Base-by-base conservation (phyloP, 1,140 invertebrate species). In the Zaprionus vittiger region DNA sequence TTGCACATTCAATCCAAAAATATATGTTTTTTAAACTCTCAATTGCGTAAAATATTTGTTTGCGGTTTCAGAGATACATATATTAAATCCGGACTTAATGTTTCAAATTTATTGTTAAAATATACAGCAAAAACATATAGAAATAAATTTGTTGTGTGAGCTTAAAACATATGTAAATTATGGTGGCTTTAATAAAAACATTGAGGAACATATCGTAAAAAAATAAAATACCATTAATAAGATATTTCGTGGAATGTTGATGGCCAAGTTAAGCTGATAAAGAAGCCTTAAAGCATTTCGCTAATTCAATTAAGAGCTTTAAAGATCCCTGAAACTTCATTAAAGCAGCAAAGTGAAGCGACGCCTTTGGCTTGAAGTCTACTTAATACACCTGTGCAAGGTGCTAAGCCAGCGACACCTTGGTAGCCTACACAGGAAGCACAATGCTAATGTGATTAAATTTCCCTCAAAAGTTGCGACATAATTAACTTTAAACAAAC, bases 401-500 rank as follows among this genome's bases (percentile, higher is more conserved):
- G 17, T 26, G 59, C 26, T 49, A 34, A 20, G 34, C 22, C 1
- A n/a, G 41, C 28, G 2, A 20, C 41, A 47, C 41, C n/a, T 17
- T 47, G 41, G 37, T 38, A 12, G 15, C 41, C 41, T 44, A n/a
- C 24, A 24, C 60, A 22, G n/a, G 24, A 26, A 14, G 38, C 38
- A 57, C 66, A 61, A 56, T 62, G 57, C 49, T 70, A 71, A 71
- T 64, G 70, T 64, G 55, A 71, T 75, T 47, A 37, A 49, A 74
- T 64, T 52, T n/a, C 5, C 7, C 41, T 17, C 4, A 41, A 64
- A 71, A 75, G 60, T 71, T 60, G 60, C 54, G 57, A 49, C 47
- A 61, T 69, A 74, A 74, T 74, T 74, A 74, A 63, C 20, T 74
- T 74, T 69, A 62, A 59, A 31, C 73, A 71, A 75, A 75, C 73